Conservation (phyloP, 2,113 vertebrate species). For the Dromiciops gliroides region DNA sequence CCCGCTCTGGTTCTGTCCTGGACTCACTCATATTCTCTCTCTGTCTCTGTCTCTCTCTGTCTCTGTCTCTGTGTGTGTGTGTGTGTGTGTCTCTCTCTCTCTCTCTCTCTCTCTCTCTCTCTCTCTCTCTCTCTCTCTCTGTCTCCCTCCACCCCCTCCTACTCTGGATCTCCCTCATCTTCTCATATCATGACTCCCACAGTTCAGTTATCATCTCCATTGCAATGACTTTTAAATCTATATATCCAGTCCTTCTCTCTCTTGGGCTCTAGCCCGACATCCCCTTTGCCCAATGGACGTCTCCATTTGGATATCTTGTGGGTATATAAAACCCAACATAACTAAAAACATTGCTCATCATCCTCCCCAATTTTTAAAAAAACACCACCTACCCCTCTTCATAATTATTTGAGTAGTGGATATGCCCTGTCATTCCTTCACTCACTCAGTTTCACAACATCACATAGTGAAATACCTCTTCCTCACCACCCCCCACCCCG, state of each 20-base stretch:
- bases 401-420: neutral
- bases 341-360: neutral
- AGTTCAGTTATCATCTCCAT: neutral
- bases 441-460: neutral
- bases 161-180: too few relatives aligned
- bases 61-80: too few relatives aligned
- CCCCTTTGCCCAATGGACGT: neutral
- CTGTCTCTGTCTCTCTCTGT: too few relatives aligned
- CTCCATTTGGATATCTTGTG: neutral
- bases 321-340: neutral
- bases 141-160: too few relatives aligned
- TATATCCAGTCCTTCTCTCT: neutral
- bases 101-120: neutral
- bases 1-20: too few relatives aligned
- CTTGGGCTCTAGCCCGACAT: neutral
- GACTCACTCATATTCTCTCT: too few relatives aligned
- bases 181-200: neutral
- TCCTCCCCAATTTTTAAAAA: neutral
- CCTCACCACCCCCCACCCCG: neutral
- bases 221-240: neutral
- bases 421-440: too few relatives aligned
- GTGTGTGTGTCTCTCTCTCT: neutral
- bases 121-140: neutral
- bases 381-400: neutral
- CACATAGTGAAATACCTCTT: neutral